A percentile compares a stretch with the other conserved stretches of the same genome.
Conservation (phyloP, 2,797 vertebrate genomes). For the Rhinoraja longicauda region DNA sequence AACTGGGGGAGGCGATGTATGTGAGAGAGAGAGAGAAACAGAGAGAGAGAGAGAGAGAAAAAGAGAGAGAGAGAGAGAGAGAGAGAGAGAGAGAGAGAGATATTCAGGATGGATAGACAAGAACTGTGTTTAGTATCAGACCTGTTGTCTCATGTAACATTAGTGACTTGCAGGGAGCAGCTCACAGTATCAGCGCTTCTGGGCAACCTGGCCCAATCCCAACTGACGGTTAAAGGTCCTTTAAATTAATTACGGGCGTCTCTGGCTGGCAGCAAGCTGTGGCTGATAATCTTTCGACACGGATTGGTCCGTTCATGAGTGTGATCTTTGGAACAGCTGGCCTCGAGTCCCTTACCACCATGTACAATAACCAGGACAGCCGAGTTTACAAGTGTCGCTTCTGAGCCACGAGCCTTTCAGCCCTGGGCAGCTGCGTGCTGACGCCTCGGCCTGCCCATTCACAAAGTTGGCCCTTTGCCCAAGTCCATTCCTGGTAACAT, state of each 20-base stretch:
- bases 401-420: neutral
- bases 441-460: neutral
- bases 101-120: neutral
- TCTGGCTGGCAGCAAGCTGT: neutral
- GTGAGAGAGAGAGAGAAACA: too few species aligned
- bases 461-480: neutral
- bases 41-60: too few species aligned
- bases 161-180: neutral
- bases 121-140: too few species aligned
- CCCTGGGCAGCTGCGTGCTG: neutral
- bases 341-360: neutral
- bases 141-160: neutral
- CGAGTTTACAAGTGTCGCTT: neutral
- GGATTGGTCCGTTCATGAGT: neutral
- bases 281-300: neutral
- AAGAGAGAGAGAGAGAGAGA: too few species aligned
- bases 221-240: neutral
- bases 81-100: too few species aligned
- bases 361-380: neutral
- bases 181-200: neutral
- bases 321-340: neutral
- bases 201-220: neutral
- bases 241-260: neutral
- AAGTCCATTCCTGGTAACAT: slow-evolving; percentile 15
- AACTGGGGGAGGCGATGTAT: neutral